Percentiles rank a stretch among this genome's conserved stretches.
Evolutionary conservation across 2,113 vertebrate species (phyloP).

Genomic region (Speoplatyrhinus poulsoni): DNA sequence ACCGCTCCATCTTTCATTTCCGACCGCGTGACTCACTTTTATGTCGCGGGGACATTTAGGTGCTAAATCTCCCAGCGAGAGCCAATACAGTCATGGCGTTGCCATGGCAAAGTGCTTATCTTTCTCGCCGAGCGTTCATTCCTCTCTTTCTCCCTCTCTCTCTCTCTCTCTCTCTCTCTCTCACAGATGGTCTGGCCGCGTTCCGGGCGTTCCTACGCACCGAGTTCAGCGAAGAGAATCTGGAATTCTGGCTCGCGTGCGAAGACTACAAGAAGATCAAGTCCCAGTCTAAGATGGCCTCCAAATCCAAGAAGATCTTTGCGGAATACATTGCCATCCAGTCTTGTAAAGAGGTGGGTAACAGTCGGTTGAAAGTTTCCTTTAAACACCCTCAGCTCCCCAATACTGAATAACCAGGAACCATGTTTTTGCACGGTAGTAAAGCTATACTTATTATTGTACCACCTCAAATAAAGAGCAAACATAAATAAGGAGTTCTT

Average conservation of each 20-base stretch:
- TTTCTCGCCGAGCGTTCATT: conserved; percentile 32
- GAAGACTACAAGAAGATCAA: conserved; percentile 98
- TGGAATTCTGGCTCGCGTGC: conserved; percentile 98
- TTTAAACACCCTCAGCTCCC: no score
- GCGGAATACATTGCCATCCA: conserved; percentile 95
- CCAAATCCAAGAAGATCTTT: conserved; percentile 96
- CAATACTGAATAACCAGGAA: no score
- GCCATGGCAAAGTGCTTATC: conserved; percentile 58
- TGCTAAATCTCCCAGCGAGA: conserved; percentile 23
- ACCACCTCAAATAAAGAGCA: no score
- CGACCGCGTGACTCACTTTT: conserved; percentile 48
- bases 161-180: conserved; percentile 25
- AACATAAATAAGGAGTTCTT: no score
- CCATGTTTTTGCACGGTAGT: no score
- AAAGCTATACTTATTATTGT: no score
- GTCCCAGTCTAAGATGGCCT: conserved; percentile 95
- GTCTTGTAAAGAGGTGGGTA: conserved; percentile 95
- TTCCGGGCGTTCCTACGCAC: conserved; percentile 96
- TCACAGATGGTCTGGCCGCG: conserved; percentile 90
- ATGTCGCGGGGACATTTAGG: conserved; percentile 54
- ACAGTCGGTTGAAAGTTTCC: no score
- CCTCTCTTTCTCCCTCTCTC: rapidly evolving
- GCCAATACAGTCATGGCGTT: conserved; percentile 47
- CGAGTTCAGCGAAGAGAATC: conserved; percentile 97
- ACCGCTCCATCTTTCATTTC: conserved; percentile 29